Percentiles rank a stretch among this genome's conserved stretches.
Evolutionary conservation across 2,113 vertebrate species (phyloP).

Genomic region (Xenus cinereus): DNA sequence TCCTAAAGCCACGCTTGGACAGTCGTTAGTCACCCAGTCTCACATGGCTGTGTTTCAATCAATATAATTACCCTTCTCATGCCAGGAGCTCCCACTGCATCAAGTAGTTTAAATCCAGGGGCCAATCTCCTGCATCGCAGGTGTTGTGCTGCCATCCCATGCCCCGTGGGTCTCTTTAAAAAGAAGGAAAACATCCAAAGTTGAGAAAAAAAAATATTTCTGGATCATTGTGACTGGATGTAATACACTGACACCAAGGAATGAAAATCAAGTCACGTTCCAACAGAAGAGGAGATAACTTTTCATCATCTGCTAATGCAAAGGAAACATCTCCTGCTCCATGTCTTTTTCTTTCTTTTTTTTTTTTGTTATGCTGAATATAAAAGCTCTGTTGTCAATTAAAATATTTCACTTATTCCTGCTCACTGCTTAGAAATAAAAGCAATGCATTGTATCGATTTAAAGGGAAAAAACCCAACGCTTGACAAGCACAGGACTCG

Average conservation of each 20-base stretch:
- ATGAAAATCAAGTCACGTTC: neutral
- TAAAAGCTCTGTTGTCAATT: conserved; percentile 9
- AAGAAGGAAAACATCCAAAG: neutral
- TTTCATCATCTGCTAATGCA: neutral
- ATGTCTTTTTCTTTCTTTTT: neutral
- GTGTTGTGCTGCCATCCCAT: neutral
- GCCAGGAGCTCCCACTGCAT: neutral
- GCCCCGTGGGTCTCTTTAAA: neutral
- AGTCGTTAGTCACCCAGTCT: neutral
- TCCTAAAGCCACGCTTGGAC: neutral
- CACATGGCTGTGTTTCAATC: neutral
- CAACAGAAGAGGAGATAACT: neutral
- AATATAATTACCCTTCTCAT: neutral
- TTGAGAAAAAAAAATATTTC: neutral
- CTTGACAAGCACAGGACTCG: neutral
- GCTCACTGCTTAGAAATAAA: conserved; percentile 32
- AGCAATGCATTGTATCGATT: neutral
- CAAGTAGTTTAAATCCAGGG: neutral
- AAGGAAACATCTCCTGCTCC: neutral
- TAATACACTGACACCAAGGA: neutral
- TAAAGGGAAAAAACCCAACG: neutral
- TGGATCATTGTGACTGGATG: neutral
- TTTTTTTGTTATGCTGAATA: neutral
- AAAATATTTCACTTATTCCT: conserved; percentile 41
- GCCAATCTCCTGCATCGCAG: neutral